Evolutionary conservation across 2,113 vertebrate genomes (phyloP), one percentile per base, ranked within the genome.

Genomic region (Gymnogyps californianus): DNA sequence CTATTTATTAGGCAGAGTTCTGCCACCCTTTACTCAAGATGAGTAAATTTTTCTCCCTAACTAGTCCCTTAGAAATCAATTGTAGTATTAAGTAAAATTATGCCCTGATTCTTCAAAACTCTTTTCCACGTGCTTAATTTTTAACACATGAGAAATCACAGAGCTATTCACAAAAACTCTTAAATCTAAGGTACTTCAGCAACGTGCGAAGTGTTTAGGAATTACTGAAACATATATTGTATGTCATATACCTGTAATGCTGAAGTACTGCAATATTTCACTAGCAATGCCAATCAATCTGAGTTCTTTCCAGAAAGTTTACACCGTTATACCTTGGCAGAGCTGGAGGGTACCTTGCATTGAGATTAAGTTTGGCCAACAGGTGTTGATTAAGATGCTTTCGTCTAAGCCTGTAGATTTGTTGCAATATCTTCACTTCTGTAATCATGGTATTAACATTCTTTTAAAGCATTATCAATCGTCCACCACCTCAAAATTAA

Each of bases 51-150:
- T 93, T 91, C 64, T 90, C 83, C 59, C 15, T 89, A 91, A 95
- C 83, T 89, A 75, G 52, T 80, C 49, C 52, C 61, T 77, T 28
- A 57, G 70, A 93, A 95, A 93, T 87, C 93, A 95, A 64, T 15
- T 64, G 64, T 20, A 72, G 10, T 44, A 77, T 94, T 87, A 82
- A 42, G 51, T 51, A 87, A 94, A 94, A 97, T 94, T 47, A 96
- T 76, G 57, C 36, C 54, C 44, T 24, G 26, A 84, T 96, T 94
- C 74, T 91, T 94, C 67, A 89, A 83, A 97, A 90, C 14, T 62
- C 54, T 92, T 75, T 87, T 83, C 46, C 21, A 78, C 13, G 4
- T 82, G 46, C 42, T 89, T 83, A 47, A 38, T 72, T 87, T 95
- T 58, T 65, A 92, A 88, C 66, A 76, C 6, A 52, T 13, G 14